Evolutionary conservation across 2,888 invertebrate species (phyloP).

Genomic region (Congeria kusceri): DNA sequence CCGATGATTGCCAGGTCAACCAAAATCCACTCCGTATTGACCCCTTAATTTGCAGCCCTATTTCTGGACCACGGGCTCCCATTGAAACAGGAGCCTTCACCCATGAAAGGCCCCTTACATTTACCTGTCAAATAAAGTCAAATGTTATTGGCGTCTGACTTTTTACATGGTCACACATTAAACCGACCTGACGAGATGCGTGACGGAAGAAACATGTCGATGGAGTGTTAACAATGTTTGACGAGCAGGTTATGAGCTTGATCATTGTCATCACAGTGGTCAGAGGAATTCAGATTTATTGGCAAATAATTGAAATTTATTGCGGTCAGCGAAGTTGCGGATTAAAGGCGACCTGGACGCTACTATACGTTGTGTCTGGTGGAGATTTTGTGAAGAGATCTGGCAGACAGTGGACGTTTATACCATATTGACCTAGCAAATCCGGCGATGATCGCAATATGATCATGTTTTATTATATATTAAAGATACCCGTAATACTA

Average conservation of each 20-base stretch:
- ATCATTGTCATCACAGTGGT: slow-evolving; percentile 17
- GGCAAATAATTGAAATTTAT: slow-evolving; percentile 38
- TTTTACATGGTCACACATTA: slow-evolving; percentile 28
- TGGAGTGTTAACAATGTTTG: slow-evolving; percentile 44
- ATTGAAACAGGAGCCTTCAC: background rate
- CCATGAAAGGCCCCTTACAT: background rate
- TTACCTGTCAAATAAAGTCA: slow-evolving; percentile 38
- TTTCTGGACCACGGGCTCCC: background rate
- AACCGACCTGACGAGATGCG: slow-evolving; percentile 13
- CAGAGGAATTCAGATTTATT: slow-evolving; percentile 23
- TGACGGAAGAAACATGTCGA: slow-evolving; percentile 23
- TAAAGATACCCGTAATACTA: too few species aligned
- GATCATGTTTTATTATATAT: too few species aligned
- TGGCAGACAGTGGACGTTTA: too few species aligned
- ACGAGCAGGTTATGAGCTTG: slow-evolving; percentile 15
- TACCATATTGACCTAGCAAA: too few species aligned
- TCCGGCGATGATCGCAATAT: too few species aligned
- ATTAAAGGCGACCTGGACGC: background rate
- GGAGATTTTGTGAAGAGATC: too few species aligned
- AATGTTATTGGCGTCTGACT: slow-evolving; percentile 12
- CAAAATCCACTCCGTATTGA: background rate
- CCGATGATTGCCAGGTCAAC: slow-evolving; percentile 20
- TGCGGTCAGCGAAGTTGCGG: slow-evolving; percentile 24
- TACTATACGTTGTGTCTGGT: too few species aligned
- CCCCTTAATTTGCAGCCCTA: background rate